A percentile compares a stretch with the other conserved stretches of the same genome.
phyloP scores from a whole-genome alignment of 2,888 invertebrate species.

The Polietes domitor region DNA sequence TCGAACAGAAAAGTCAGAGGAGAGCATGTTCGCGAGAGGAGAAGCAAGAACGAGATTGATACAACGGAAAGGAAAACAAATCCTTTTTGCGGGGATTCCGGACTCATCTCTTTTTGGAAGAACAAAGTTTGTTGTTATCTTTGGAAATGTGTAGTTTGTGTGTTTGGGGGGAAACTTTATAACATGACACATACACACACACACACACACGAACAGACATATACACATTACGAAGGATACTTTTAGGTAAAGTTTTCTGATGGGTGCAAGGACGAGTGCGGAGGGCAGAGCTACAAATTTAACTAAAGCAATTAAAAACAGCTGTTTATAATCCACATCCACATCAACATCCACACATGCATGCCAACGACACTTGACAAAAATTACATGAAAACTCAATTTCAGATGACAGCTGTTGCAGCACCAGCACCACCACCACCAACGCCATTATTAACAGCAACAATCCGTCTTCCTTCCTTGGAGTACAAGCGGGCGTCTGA shows the following conservation, averaged over 20 bases:
- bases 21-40: background rate
- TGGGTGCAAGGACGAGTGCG: background rate
- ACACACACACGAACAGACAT: background rate
- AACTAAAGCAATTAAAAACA: constrained; percentile 68
- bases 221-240: constrained; percentile 4
- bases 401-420: constrained; percentile 64
- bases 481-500: background rate
- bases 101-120: constrained; percentile 19
- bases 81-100: constrained; percentile 1
- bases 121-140: constrained; percentile 54
- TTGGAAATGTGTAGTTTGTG: constrained; percentile 5
- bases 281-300: constrained; percentile 30
- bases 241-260: constrained; percentile 1
- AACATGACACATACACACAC: constrained; percentile 40
- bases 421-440: constrained; percentile 31
- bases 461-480: background rate
- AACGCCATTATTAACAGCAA: constrained; percentile 5
- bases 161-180: constrained; percentile 45
- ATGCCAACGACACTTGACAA: constrained; percentile 56
- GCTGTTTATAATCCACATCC: constrained; percentile 67
- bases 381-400: constrained; percentile 66
- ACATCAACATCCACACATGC: constrained; percentile 28
- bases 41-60: background rate
- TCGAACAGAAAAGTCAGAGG: background rate
- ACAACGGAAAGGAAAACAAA: background rate